Evolutionary conservation across 2,113 vertebrate species (phyloP).

Genomic region (Arenaria interpres): DNA sequence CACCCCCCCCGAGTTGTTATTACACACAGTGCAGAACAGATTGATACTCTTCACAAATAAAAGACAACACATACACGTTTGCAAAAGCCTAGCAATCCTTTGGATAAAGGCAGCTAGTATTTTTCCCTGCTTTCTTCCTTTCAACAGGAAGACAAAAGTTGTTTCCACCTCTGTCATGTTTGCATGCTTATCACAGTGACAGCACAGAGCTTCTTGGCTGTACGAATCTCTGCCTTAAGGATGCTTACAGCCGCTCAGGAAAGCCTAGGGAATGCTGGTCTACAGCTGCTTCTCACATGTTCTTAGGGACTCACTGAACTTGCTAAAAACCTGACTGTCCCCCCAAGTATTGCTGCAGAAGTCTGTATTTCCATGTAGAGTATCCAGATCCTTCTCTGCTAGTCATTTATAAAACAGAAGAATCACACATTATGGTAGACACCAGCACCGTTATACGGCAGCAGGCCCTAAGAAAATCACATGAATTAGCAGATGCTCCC

Average conservation of each 20-base stretch:
- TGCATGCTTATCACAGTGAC: not conserved
- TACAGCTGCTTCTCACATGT: not conserved
- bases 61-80: accelerated
- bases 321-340: not conserved
- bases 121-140: not conserved
- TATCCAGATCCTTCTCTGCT: not conserved
- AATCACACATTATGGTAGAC: not conserved
- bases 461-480: not conserved
- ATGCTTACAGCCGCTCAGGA: not conserved
- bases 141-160: not conserved
- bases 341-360: not conserved
- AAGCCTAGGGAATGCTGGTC: accelerated
- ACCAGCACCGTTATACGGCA: not conserved
- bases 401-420: not conserved
- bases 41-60: not conserved
- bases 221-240: not conserved
- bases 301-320: not conserved
- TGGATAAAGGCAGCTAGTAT: not conserved
- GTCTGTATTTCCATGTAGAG: not conserved
- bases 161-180: not conserved
- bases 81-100: not conserved
- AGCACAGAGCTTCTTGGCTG: not conserved
- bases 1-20: not conserved
- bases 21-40: not conserved
- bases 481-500: not conserved